These are phyloP conservation scores for Cryptus viduatorius DNA, from an alignment of 2,888 invertebrate species.

Conservation along the genomic window DNA sequence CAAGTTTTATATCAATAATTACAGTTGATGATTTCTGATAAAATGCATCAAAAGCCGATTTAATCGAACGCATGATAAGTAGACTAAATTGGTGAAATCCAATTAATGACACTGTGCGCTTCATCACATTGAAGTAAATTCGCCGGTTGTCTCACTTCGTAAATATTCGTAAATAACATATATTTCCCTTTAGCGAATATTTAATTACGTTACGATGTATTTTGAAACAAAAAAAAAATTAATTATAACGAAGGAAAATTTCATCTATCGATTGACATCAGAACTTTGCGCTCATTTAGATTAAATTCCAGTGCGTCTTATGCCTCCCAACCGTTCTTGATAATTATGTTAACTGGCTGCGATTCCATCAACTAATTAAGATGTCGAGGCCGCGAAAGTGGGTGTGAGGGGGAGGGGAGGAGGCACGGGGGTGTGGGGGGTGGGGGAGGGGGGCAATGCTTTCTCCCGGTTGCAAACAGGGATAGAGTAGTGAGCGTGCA, in stretches of 20 bases:
- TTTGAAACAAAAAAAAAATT: not conserved
- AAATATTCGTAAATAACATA: no score
- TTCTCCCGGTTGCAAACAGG: conserved; percentile 43
- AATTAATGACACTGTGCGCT: no score
- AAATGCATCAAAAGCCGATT: not conserved
- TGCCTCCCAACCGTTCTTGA: conserved; percentile 50
- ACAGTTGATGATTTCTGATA: not conserved
- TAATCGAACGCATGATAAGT: not conserved
- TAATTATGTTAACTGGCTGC: conserved; percentile 70
- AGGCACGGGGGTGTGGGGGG: not conserved
- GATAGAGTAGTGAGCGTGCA: conserved; percentile 20
- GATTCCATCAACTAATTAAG: conserved; percentile 71
- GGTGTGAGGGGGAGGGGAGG: conserved; percentile 19
- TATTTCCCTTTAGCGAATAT: no score
- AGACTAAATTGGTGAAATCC: not conserved
- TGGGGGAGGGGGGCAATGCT: conserved; percentile 4
- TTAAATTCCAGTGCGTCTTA: not conserved
- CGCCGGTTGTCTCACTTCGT: no score
- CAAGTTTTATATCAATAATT: not conserved
- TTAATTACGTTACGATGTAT: no score
- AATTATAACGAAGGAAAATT: not conserved
- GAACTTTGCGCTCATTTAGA: not conserved
- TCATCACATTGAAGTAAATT: no score
- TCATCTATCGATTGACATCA: not conserved
- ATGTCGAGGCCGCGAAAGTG: conserved; percentile 20